A percentile compares a stretch with the other conserved stretches of the same genome.
These are phyloP conservation scores for Myiagra hebetior DNA, from an alignment of 2,113 vertebrate species.

Conservation along the genomic window DNA sequence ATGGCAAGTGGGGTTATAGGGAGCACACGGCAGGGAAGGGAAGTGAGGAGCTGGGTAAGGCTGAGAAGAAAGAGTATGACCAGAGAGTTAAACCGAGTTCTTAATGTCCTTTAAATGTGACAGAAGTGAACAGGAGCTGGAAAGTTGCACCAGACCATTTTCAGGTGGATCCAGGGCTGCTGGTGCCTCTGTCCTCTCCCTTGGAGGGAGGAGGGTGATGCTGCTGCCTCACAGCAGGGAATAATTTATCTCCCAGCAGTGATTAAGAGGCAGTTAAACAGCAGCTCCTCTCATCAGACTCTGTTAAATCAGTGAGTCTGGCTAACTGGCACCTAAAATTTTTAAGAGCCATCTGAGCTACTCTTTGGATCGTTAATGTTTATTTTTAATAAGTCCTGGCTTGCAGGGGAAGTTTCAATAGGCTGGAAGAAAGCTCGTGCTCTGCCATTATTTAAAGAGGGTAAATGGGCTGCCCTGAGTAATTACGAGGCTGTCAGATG, in stretches of 20 bases:
- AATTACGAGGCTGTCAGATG: conserved; percentile 28
- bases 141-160: background rate
- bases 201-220: background rate
- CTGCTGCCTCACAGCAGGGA: background rate
- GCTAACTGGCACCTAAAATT: conserved; percentile 43
- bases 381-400: conserved; percentile 53
- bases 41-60: background rate
- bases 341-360: conserved; percentile 36
- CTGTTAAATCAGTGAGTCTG: conserved; percentile 12
- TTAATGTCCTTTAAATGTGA: background rate
- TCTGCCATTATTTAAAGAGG: conserved; percentile 23
- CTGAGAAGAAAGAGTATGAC: background rate
- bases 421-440: background rate
- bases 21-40: background rate
- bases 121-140: background rate
- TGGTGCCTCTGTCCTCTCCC: background rate
- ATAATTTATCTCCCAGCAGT: background rate
- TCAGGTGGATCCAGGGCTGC: background rate
- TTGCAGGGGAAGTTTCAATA: background rate
- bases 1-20: background rate
- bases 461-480: conserved; percentile 27
- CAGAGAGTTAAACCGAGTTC: background rate
- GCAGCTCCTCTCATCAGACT: background rate
- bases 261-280: conserved; percentile 4
- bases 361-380: conserved; percentile 54